These are phyloP conservation scores for Microtus oregoni DNA, from an alignment of 2,113 vertebrate genomes.

Conservation along the genomic window DNA sequence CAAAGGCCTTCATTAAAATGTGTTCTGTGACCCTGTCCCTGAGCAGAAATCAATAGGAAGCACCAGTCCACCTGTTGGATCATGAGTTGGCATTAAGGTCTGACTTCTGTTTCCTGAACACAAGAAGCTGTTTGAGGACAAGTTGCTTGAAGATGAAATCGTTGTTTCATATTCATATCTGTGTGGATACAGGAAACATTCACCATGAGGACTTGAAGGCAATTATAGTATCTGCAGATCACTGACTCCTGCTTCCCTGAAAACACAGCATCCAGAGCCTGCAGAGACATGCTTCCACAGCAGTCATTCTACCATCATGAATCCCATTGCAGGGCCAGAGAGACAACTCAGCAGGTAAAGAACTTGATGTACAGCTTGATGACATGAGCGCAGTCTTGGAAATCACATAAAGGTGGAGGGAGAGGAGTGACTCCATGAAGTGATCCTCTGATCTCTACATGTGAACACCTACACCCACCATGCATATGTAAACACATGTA, in stretches of 20 bases:
- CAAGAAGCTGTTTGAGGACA: conserved; percentile 87
- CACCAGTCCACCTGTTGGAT: conserved; percentile 83
- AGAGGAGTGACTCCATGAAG: not conserved
- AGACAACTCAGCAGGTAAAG: too few species aligned
- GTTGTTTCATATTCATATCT: conserved; percentile 93
- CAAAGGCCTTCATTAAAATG: not conserved
- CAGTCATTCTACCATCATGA: not conserved
- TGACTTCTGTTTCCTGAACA: conserved; percentile 86
- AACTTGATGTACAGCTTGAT: not conserved
- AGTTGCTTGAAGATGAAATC: conserved; percentile 86
- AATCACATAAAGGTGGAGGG: not conserved
- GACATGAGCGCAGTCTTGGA: not conserved
- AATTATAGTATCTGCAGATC: not conserved
- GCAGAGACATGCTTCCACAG: not conserved
- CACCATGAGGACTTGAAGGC: not conserved
- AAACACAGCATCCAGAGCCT: not conserved
- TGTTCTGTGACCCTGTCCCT: not conserved
- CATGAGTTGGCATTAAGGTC: conserved; percentile 76
- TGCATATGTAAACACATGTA: too few species aligned
- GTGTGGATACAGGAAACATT: conserved; percentile 67
- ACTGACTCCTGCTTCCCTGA: not conserved
- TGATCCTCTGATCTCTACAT: not conserved
- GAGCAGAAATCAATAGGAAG: conserved; percentile 21
- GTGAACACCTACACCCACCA: not conserved
- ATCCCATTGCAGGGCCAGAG: not conserved